Evolutionary conservation across 2,113 vertebrate species (phyloP).

Genomic region (Sphaerodactylus townsendi): DNA sequence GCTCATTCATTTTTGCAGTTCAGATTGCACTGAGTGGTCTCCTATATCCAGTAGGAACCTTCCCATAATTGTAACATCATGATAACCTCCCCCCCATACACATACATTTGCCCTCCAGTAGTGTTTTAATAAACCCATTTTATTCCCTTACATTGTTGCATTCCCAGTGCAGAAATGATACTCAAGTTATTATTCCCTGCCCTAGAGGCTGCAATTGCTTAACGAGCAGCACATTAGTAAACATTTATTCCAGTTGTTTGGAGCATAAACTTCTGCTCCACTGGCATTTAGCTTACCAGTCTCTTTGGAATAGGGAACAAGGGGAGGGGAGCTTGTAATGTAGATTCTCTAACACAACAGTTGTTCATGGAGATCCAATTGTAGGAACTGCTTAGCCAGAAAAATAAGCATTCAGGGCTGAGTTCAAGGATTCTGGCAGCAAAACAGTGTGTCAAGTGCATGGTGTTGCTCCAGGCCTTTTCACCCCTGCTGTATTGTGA

Average conservation of each 20-base stretch:
- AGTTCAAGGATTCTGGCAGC: too few species aligned
- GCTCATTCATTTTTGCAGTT: not conserved
- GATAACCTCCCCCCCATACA: not conserved
- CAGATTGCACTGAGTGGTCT: not conserved
- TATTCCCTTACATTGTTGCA: not conserved
- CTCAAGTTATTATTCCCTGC: slow-evolving; percentile 17
- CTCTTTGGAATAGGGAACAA: slow-evolving; percentile 20
- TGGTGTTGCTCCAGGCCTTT: not conserved
- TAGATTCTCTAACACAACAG: not conserved
- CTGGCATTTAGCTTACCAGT: slow-evolving; percentile 31
- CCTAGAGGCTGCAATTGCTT: not conserved
- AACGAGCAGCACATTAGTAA: slow-evolving; percentile 30
- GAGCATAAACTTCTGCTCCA: slow-evolving; percentile 15
- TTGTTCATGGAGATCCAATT: not conserved
- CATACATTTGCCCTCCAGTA: not conserved
- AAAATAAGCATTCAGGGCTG: not conserved
- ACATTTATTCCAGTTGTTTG: slow-evolving; percentile 27
- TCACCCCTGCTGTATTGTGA: not conserved
- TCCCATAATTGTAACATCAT: not conserved
- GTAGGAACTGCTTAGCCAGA: not conserved
- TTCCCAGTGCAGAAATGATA: slow-evolving; percentile 17
- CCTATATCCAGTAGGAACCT: slow-evolving; percentile 1
- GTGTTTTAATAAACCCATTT: slow-evolving; percentile 12
- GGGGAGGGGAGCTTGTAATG: fast-evolving
- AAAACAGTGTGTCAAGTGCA: not conserved